Base-by-base conservation (phyloP, 1,140 invertebrate species). In the Mycetomoellerius zeteki region DNA sequence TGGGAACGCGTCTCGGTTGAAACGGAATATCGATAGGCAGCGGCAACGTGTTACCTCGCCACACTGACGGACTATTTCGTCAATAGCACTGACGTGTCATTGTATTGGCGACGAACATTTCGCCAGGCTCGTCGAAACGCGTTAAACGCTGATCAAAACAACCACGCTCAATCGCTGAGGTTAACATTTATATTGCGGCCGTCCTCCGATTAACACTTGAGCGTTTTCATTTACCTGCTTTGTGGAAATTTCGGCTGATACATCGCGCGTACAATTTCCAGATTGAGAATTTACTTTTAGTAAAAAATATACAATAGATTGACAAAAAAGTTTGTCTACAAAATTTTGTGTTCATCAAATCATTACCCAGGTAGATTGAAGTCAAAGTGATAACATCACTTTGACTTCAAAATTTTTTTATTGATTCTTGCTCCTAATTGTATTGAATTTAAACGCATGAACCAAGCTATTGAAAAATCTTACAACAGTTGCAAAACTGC, bases 121-220 rank as follows among this genome's bases (percentile, higher is more conserved):
- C 78, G 50, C 19, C 62, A 33, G 30, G 30, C 43, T 43, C 52
- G 43, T 16, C 78, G 67, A 47, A 82, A 82, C 67, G 65, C 78
- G 78, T 62, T 82, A 72, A 82, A 82, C n/a, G 67, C 80, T 69
- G 80, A 82, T 82, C 80, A 82, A 84, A 84, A 84, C 80, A 75
- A 84, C 80, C 80, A 24, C 80, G 54, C 24, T 73, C 80, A 84
- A 84, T 60, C 54, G 69, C 33, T 84, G 80, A 47, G 80, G 69
- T 84, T 84, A 84, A 84, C 80, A 84, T 84, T 84, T 73, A 84
- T 84, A 60, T 84, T 60, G 71, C 37, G 80, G 54, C 37, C 37
- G 69, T 84, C n/a, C 80, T 84, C 43, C 69, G 69, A 82, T 84
- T 73, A 82, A 82, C 67, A 82, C 78, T 14, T 12, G 65, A 27